Base-by-base conservation (phyloP, 2,888 invertebrate species). In the Ophion obscuratus region DNA sequence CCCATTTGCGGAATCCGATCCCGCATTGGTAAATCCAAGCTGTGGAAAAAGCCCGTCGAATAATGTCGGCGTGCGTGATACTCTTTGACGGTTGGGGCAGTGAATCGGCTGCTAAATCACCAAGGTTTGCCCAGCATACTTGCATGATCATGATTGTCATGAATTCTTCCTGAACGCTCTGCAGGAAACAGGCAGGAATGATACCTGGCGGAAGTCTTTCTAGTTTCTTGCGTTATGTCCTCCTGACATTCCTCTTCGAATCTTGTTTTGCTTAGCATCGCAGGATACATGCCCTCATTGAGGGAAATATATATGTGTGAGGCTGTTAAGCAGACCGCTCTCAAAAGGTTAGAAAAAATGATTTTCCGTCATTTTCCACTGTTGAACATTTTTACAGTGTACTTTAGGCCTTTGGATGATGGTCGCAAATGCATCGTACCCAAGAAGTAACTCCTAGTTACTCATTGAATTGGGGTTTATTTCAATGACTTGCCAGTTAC, bases 1-100 rank as follows among this genome's bases (percentile, higher is more conserved):
- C 93, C 92, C 93, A 91, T 93, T 93, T 92, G 91, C 90, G 92
- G 93, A 93, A 93, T 93, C 91, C 90, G 92, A 92, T 91, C 91
- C 92, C 90, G 90, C 91, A 91, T 92, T 90, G 89, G 92, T 90
- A 91, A 92, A 92, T 92, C 92, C 91, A 89, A 89, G 88, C 80
- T 81, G 88, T 87, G 91, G 92, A 92, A 92, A 93, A 93, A 92
- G 92, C 88, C 88, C 91, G 90, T 89, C 90, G 91, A 92, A 92
- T 92, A 91, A 92, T 91, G 92, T 90, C 87, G 84, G 84, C 87
- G 88, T 87, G 86, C 81, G 87, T 81, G 76, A 78, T 68, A 47
- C 40, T 75, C 57, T 71, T 62, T 74, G 77, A 81, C 44, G 70
- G 70, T 81, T 47, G 81, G 84, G 76, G 80, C 84, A 78, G 83